phyloP scores from a whole-genome alignment of 1,140 invertebrate species.

The Mercenaria mercenaria region DNA sequence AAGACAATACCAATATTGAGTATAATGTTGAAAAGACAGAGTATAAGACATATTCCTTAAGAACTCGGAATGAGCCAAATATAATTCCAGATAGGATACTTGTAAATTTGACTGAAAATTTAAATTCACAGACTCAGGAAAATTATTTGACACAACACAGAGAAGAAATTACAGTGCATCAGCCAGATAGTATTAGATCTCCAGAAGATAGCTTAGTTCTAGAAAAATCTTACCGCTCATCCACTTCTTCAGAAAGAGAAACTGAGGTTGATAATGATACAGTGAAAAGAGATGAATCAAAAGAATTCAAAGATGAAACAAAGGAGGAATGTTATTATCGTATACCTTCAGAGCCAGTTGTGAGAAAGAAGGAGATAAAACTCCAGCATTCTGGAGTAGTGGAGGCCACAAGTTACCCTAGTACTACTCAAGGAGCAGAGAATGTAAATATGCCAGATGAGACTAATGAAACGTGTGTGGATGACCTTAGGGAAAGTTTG shows the following conservation, averaged over 20 bases:
- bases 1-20: constrained; percentile 77
- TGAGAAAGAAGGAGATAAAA: background rate
- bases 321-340: constrained; percentile 5
- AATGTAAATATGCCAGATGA: background rate
- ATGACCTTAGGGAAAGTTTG: background rate
- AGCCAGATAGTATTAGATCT: constrained; percentile 52
- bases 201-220: constrained; percentile 43
- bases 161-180: constrained; percentile 65
- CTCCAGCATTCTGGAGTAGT: constrained; percentile 49
- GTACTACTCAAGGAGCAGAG: background rate
- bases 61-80: constrained; percentile 51
- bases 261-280: constrained; percentile 47
- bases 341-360: background rate
- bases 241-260: constrained; percentile 54
- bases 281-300: constrained; percentile 17
- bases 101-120: constrained; percentile 76
- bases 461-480: background rate
- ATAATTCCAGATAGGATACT: constrained; percentile 77
- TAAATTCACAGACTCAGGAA: constrained; percentile 70
- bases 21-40: constrained; percentile 82
- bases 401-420: constrained; percentile 33
- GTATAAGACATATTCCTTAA: constrained; percentile 77
- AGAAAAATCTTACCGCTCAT: background rate
- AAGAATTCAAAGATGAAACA: constrained; percentile 32
- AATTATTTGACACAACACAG: constrained; percentile 58